Evolutionary conservation across 2,797 vertebrate species (phyloP).

Genomic region (Karalla daura): DNA sequence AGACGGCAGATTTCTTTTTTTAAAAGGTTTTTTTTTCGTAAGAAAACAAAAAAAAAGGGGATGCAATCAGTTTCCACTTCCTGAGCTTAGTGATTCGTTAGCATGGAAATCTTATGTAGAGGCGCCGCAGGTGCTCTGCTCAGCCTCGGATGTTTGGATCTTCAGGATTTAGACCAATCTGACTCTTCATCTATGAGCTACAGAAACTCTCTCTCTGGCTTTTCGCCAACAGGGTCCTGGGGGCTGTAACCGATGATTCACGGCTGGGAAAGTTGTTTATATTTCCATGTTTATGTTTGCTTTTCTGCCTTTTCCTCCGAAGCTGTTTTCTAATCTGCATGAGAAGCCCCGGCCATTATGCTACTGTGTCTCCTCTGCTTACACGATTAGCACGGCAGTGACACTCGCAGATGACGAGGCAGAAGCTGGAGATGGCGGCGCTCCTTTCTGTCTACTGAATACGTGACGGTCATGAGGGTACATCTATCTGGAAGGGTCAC

Average conservation of each 20-base stretch:
- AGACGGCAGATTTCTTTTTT: slow-evolving; percentile 4
- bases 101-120: slow-evolving; percentile 9
- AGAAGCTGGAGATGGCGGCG: slow-evolving; percentile 9
- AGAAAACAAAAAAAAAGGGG: too few relatives aligned
- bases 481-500: slow-evolving; percentile 22
- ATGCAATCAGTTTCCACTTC: slow-evolving; percentile 39
- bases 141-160: background rate
- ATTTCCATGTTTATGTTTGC: background rate
- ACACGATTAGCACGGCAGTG: background rate
- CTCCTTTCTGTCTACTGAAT: slow-evolving; percentile 7
- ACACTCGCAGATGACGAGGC: slow-evolving; percentile 11
- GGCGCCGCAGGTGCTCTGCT: slow-evolving; percentile 1
- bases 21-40: too few relatives aligned
- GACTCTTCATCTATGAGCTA: background rate
- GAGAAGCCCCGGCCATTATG: background rate
- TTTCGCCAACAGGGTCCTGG: background rate
- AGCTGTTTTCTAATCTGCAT: background rate
- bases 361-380: background rate
- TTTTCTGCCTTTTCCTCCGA: background rate
- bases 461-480: slow-evolving; percentile 19
- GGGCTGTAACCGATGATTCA: background rate
- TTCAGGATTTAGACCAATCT: background rate
- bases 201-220: background rate
- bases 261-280: background rate
- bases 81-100: slow-evolving; percentile 66